Percentiles rank a stretch among this genome's conserved stretches.
These are phyloP conservation scores for Acanthurus leucopareius DNA, from an alignment of 2,797 vertebrate genomes.

Conservation along the genomic window DNA sequence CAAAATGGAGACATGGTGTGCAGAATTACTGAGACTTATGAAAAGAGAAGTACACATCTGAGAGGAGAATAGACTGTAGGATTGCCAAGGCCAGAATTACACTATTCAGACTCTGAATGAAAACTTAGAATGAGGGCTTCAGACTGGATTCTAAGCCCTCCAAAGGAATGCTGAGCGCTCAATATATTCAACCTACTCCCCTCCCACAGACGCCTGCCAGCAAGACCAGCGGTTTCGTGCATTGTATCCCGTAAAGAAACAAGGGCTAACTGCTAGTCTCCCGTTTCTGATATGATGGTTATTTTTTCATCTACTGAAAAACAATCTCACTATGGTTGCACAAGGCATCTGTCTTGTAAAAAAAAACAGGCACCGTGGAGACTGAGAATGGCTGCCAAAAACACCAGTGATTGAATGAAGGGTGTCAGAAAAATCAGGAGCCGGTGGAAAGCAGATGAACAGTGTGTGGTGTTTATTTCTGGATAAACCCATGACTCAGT, in stretches of 20 bases:
- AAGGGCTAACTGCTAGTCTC: slow-evolving; percentile 30
- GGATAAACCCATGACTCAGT: slow-evolving; percentile 41
- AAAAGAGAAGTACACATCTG: slow-evolving; percentile 46
- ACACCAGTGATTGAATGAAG: slow-evolving; percentile 51
- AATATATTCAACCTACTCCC: slow-evolving; percentile 52
- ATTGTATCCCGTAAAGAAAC: slow-evolving; percentile 43
- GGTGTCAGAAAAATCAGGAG: slow-evolving; percentile 56
- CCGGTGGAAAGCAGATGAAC: slow-evolving; percentile 51
- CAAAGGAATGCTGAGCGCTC: slow-evolving; percentile 57
- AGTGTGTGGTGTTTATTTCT: slow-evolving; percentile 49
- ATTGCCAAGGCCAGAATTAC: slow-evolving; percentile 56
- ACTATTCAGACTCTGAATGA: slow-evolving; percentile 66
- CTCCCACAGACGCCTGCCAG: slow-evolving; percentile 51
- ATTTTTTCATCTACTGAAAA: slow-evolving; percentile 21
- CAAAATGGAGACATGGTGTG: slow-evolving; percentile 43
- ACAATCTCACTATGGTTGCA: slow-evolving; percentile 24
- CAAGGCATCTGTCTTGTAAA: slow-evolving; percentile 14
- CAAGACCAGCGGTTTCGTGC: slow-evolving; percentile 46
- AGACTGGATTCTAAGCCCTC: slow-evolving; percentile 47
- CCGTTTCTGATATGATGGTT: slow-evolving; percentile 24
- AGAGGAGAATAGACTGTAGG: slow-evolving; percentile 49
- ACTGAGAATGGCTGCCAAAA: slow-evolving; percentile 30
- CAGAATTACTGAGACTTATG: slow-evolving; percentile 53
- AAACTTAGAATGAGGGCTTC: slow-evolving; percentile 42
- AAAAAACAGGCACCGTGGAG: slow-evolving; percentile 15